Evolutionary conservation across 2,797 vertebrate genomes (phyloP), one percentile per base, ranked within the genome.

Genomic region (Enteromius afrohamiltoni): DNA sequence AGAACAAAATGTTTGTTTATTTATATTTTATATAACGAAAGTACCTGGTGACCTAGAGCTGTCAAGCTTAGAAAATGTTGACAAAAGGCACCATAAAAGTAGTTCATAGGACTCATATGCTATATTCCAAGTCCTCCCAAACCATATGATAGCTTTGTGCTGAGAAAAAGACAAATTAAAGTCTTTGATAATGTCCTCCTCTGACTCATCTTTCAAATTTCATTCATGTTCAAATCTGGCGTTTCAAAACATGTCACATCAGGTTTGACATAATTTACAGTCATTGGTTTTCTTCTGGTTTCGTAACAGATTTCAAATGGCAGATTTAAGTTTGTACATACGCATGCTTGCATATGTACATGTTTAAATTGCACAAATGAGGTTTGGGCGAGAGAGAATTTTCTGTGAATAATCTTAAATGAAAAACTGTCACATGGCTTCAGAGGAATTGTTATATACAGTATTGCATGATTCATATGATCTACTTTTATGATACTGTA

Each of bases 151-250:
- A 17, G 21, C 74, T 58, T 60, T 16, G 7, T 58, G 34, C 34
- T 40, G 6, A 76, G 53, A 14, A 76, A 58, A 58, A 58, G 7
- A 76, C 7, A 17, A 23, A 76, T 76, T 76, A 9, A 75, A 58
- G 6, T 76, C 7, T 6, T 8, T 17, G 4, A 60, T 26, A 42
- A 58, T 76, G 6, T 60, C 14, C 7, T 76, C 21, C 6, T 34
- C 19, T 14, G 11, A 37, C 3, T 2, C 19, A 55, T 55, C 6
- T 34, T 7, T n/a, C 21, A 40, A 55, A 58, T 58, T 53, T n/a
- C 0, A 53, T 34, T 51, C 10, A 14, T 53, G 29, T 53, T 58
- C 3, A 23, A 76, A 76, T 58, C 13, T 9, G 34, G 11, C 0
- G 0, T 19, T 21, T 76, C 21, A n/a, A 76, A 40, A 58, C 34